Conservation (phyloP, 1,140 invertebrate genomes). For the Lutraria rhynchaena region DNA sequence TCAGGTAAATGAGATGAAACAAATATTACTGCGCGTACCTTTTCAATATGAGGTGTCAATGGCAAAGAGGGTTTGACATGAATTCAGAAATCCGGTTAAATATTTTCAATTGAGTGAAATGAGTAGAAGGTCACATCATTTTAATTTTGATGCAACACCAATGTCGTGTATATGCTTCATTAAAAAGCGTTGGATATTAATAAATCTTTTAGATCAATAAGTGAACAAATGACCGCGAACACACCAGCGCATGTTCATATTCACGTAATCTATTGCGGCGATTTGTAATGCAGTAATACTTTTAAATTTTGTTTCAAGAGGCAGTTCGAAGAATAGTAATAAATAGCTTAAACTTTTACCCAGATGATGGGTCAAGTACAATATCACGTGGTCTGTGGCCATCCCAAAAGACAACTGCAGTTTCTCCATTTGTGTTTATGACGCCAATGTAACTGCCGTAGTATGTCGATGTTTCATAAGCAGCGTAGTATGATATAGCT, state of each 20-base stretch:
- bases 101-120: too few species aligned
- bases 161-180: too few species aligned
- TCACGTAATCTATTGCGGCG: not conserved
- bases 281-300: not conserved
- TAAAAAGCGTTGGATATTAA: too few species aligned
- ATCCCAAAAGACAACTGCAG: conserved; percentile 26
- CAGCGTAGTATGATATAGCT: not conserved
- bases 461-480: not conserved
- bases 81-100: too few species aligned
- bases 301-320: not conserved
- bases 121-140: too few species aligned
- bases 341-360: conserved; percentile 4
- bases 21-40: too few species aligned
- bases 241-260: too few species aligned
- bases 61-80: too few species aligned
- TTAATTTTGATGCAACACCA: too few species aligned
- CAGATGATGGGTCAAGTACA: conserved; percentile 35
- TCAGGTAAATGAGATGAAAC: too few species aligned
- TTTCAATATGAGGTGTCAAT: too few species aligned
- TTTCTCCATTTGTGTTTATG: conserved; percentile 11
- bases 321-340: not conserved
- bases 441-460: conserved; percentile 47
- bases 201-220: not conserved
- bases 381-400: conserved; percentile 44
- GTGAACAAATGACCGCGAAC: not conserved